These are phyloP conservation scores for Platorchestia sp. DNA, from an alignment of 1,140 invertebrate genomes.

Conservation along the genomic window DNA sequence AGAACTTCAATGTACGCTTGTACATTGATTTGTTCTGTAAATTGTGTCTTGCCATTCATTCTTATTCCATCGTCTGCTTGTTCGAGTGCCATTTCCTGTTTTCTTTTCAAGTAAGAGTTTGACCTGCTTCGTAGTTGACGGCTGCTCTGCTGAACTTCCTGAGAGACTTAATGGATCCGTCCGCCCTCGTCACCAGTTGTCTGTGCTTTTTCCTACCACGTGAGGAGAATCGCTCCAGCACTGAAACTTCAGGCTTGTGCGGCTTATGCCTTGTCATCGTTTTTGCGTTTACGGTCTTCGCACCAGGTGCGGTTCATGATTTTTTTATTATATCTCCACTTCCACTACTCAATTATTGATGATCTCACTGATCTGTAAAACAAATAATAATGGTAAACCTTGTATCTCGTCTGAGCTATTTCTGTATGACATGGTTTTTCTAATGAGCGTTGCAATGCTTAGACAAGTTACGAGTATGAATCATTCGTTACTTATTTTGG, in stretches of 20 bases:
- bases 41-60: not conserved
- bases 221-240: slow-evolving; percentile 32
- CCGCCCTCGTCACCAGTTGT: not conserved
- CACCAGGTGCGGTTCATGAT: not conserved
- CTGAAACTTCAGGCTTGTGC: not conserved
- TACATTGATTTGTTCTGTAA: slow-evolving; percentile 38
- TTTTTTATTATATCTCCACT: not conserved
- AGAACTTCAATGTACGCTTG: slow-evolving; percentile 30
- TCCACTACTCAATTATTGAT: not conserved
- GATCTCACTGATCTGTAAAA: not conserved
- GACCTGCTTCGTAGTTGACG: not conserved
- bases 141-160: not conserved
- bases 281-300: not conserved
- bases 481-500: not conserved
- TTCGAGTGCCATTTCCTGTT: not conserved
- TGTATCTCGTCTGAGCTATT: no score
- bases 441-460: no score
- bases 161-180: not conserved
- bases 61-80: not conserved
- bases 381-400: not conserved
- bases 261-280: not conserved
- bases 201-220: slow-evolving; percentile 45
- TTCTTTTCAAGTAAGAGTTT: not conserved
- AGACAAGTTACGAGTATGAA: no score
- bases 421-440: no score